Percentiles rank a stretch among this genome's conserved stretches.
These are phyloP conservation scores for Anas acuta DNA, from an alignment of 2,797 vertebrate species.

Conservation along the genomic window DNA sequence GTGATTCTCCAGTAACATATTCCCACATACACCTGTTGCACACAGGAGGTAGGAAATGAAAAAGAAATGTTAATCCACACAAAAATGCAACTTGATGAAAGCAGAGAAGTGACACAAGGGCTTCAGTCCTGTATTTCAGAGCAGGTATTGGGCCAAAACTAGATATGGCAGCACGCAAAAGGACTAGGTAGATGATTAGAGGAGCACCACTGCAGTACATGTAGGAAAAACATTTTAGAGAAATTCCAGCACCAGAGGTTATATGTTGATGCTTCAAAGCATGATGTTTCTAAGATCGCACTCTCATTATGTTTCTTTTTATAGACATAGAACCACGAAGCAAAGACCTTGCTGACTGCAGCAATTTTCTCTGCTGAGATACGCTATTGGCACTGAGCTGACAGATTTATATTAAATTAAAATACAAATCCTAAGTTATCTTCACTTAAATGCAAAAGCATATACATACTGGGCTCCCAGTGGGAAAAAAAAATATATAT, in stretches of 20 bases:
- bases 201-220: rapidly evolving
- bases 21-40: slow-evolving; percentile 36
- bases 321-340: neutral
- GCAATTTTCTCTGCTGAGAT: slow-evolving; percentile 13
- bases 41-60: slow-evolving; percentile 11
- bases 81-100: neutral
- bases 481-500: neutral
- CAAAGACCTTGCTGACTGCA: slow-evolving; percentile 24
- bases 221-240: neutral
- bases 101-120: neutral
- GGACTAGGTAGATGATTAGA: neutral
- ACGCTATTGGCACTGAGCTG: neutral
- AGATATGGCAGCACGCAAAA: neutral
- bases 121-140: neutral
- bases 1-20: slow-evolving; percentile 35
- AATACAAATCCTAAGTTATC: slow-evolving; percentile 4
- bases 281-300: neutral
- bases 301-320: neutral
- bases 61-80: slow-evolving; percentile 43
- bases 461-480: neutral
- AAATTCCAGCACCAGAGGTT: neutral
- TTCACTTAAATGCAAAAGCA: neutral
- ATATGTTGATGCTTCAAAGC: neutral
- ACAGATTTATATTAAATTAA: neutral
- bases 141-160: neutral